A percentile compares a stretch with the other conserved stretches of the same genome.
These are phyloP conservation scores for Eurytoma californica DNA, from an alignment of 2,888 invertebrate genomes.

Conservation along the genomic window DNA sequence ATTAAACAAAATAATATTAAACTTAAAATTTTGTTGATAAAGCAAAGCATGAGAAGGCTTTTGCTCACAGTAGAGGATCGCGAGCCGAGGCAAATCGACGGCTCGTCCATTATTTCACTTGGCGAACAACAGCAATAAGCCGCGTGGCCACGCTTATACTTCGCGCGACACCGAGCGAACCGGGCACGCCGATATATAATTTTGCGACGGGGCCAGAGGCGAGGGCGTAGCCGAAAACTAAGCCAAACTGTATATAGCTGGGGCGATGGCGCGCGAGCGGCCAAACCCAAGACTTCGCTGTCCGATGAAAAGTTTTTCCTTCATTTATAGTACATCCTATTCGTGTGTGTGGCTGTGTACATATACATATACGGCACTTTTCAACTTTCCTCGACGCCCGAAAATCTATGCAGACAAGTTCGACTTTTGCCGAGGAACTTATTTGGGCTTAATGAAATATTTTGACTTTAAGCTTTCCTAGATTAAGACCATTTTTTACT, in stretches of 20 bases:
- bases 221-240: conserved; percentile 62
- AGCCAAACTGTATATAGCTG: conserved; percentile 63
- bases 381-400: conserved; percentile 33
- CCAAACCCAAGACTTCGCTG: conserved; percentile 61
- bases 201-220: conserved; percentile 58
- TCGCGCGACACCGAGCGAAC: conserved; percentile 62
- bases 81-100: conserved; percentile 12
- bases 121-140: conserved; percentile 72
- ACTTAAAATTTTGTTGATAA: too few relatives aligned
- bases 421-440: conserved; percentile 39
- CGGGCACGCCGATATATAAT: conserved; percentile 65
- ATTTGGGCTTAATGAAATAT: conserved; percentile 40
- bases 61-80: too few relatives aligned
- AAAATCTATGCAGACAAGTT: conserved; percentile 58
- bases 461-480: not conserved
- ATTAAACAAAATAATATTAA: too few relatives aligned
- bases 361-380: not conserved
- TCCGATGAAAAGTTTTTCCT: conserved; percentile 67
- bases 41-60: too few relatives aligned
- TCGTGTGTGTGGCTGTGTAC: not conserved
- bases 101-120: conserved; percentile 66
- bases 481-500: not conserved
- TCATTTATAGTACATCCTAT: conserved; percentile 53
- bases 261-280: not conserved
- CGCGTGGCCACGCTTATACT: conserved; percentile 57